Evolutionary conservation across 2,888 invertebrate genomes (phyloP), one percentile per base, ranked within the genome.

Genomic region (Agriopis aurantiaria): DNA sequence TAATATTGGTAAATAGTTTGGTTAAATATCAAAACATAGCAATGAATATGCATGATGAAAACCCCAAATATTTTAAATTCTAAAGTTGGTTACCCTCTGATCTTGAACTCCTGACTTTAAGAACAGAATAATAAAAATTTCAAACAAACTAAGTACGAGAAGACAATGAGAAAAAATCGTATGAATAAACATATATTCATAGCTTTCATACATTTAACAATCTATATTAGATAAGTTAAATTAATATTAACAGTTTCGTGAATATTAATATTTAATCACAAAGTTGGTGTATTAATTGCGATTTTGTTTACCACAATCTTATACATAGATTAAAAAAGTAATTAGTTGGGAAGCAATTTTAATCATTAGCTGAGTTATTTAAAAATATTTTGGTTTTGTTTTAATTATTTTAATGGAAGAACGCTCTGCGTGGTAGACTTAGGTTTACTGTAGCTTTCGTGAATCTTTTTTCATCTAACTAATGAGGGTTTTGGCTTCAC

Each of bases 181-280:
- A 73, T 77, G 73, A 65, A 64, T 79, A 46, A 7, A 48, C 46
- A 58, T 48, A 41, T 46, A 79, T 81, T 77, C 75, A 79, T 77
- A 68, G 69, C 46, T 62, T 62, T 62, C 45, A 9, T 53, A 58
- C 62, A 58, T 48, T 60, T 59, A 67, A 73, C 72, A 75, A 77
- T 75, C 72, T 76, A 72, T 76, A 79, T 77, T 76, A 77, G 68
- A 77, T 77, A 75, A 73, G 61, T 68, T 62, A 58, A 33, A 73
- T 69, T 69, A 61, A 45, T 33, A 48, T 69, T 41, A 63, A 61
- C 46, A 56, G 46, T 23, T 57, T 62, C 46, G 11, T 68, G 11
- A 48, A 48, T 65, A 57, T 52, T 65, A n/a, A 65, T 69, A 65
- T 65, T 48, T 59, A 56, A 60, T 58, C 69, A 52, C 33, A 23